phyloP scores from a whole-genome alignment of 2,888 invertebrate genomes.

The Hydrotaea cyrtoneurina region DNA sequence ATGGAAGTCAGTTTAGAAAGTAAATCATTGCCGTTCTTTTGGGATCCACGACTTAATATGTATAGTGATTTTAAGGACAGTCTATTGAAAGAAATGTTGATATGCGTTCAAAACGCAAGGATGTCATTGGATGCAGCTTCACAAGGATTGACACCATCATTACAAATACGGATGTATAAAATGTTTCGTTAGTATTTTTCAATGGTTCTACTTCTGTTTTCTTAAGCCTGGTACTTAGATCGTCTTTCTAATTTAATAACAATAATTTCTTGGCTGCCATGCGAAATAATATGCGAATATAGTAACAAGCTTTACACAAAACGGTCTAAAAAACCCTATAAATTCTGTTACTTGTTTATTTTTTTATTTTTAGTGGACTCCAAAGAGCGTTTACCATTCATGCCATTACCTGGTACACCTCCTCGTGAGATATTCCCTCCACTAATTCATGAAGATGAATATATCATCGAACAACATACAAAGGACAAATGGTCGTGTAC shows the following conservation, averaged over 20 bases:
- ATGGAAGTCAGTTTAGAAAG: slow-evolving; percentile 63
- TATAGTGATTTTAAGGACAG: slow-evolving; percentile 60
- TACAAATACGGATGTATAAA: slow-evolving; percentile 43
- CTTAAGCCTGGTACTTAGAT: too few species aligned
- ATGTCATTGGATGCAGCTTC: slow-evolving; percentile 60
- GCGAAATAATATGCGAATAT: too few species aligned
- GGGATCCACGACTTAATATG: slow-evolving; percentile 73
- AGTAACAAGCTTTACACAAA: too few species aligned
- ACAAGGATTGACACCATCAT: slow-evolving; percentile 26
- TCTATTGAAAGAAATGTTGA: slow-evolving; percentile 68
- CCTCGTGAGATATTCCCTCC: too few species aligned
- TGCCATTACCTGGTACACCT: too few species aligned
- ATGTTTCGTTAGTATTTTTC: slow-evolving; percentile 63
- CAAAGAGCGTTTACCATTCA: not conserved
- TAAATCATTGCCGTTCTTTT: slow-evolving; percentile 70
- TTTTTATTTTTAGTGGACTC: not conserved
- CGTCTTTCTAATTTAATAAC: too few species aligned
- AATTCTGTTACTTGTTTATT: too few species aligned
- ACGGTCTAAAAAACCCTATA: too few species aligned
- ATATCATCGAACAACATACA: not conserved
- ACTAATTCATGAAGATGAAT: too few species aligned
- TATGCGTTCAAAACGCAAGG: slow-evolving; percentile 59
- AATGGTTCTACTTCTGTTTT: too few species aligned
- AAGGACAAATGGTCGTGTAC: too few species aligned
- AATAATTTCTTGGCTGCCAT: too few species aligned